Evolutionary conservation across 1,140 invertebrate genomes (phyloP).

Genomic region (Phymastichus coffea): DNA sequence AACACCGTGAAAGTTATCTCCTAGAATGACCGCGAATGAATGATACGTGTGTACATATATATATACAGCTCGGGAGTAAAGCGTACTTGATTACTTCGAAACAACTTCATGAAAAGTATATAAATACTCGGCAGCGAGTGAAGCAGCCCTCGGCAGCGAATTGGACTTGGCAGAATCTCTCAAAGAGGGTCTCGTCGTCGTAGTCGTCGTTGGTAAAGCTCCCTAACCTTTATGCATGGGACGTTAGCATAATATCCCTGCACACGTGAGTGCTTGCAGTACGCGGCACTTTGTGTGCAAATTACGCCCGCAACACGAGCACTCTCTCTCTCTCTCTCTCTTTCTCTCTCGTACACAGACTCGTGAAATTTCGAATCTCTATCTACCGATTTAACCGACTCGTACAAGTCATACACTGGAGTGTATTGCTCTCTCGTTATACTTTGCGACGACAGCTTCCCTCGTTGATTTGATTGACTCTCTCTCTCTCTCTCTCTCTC

Average conservation of each 20-base stretch:
- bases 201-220: too few species aligned
- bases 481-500: constrained; percentile 1
- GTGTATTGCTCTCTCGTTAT: neutral
- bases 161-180: too few species aligned
- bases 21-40: too few species aligned
- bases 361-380: constrained; percentile 19
- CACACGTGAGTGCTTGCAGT: constrained; percentile 13
- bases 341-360: too few species aligned
- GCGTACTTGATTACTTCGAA: too few species aligned
- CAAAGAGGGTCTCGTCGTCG: too few species aligned
- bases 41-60: too few species aligned
- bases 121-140: too few species aligned
- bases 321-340: constrained; percentile 30
- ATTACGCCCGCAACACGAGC: constrained; percentile 41
- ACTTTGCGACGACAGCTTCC: neutral
- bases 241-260: constrained; percentile 49
- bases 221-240: constrained; percentile 33
- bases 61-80: too few species aligned
- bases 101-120: too few species aligned
- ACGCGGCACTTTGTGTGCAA: constrained; percentile 51
- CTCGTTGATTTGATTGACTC: neutral
- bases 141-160: too few species aligned
- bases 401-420: constrained; percentile 27
- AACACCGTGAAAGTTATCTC: too few species aligned
- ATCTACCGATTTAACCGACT: constrained; percentile 40